Percentiles rank a stretch among this genome's conserved stretches.
phyloP scores from a whole-genome alignment of 2,888 invertebrate species.

The Meiosimyza decipiens region DNA sequence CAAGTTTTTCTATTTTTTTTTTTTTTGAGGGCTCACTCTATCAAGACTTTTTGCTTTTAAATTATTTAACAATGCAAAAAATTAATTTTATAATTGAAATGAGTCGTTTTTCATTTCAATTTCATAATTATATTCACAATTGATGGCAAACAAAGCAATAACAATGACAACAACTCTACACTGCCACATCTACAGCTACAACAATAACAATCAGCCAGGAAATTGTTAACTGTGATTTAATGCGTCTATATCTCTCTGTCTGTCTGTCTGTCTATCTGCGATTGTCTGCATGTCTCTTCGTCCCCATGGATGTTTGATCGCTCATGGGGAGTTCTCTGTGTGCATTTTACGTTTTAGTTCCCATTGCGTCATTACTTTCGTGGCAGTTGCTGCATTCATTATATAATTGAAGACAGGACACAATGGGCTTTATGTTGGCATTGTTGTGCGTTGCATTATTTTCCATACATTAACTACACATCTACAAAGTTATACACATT shows the following conservation, averaged over 20 bases:
- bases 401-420: conserved; percentile 18
- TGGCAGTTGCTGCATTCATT: conserved; percentile 15
- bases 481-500: not conserved
- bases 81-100: too few species aligned
- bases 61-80: too few species aligned
- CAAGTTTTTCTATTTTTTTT: too few species aligned
- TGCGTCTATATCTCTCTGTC: not conserved
- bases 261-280: conserved; percentile 9
- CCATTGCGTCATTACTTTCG: too few species aligned
- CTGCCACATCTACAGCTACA: not conserved
- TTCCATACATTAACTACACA: not conserved
- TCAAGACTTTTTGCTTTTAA: too few species aligned
- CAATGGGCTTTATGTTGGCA: conserved; percentile 15
- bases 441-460: conserved; percentile 9
- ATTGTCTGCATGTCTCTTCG: too few species aligned
- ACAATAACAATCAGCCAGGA: conserved; percentile 1
- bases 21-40: too few species aligned
- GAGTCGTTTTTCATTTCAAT: too few species aligned
- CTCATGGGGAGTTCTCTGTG: not conserved
- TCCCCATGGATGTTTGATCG: not conserved
- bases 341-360: too few species aligned
- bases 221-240: conserved; percentile 14
- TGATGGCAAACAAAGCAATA: too few species aligned
- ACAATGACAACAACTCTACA: too few species aligned
- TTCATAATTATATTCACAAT: too few species aligned